These are phyloP conservation scores for Amniataba percoides DNA, from an alignment of 2,797 vertebrate genomes.

Conservation along the genomic window DNA sequence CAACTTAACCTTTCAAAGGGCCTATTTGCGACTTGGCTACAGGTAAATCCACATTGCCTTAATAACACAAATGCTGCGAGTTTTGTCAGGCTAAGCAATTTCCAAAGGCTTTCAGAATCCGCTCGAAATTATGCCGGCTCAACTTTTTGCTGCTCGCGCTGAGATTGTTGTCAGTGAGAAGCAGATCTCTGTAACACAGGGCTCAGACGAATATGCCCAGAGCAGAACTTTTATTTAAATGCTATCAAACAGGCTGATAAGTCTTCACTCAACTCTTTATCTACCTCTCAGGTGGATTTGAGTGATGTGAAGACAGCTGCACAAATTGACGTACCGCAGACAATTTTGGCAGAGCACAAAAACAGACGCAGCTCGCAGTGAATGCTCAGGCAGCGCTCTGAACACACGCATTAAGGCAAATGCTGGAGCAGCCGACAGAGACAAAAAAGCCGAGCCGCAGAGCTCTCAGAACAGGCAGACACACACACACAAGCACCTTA, in stretches of 20 bases:
- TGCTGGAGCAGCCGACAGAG: constrained; percentile 6
- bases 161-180: constrained; percentile 63
- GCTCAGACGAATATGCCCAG: constrained; percentile 58
- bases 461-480: neutral
- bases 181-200: constrained; percentile 51
- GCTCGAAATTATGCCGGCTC: constrained; percentile 53
- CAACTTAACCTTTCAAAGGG: constrained; percentile 61
- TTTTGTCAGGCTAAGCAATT: constrained; percentile 67
- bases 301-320: constrained; percentile 50
- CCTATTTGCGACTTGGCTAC: constrained; percentile 47
- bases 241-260: constrained; percentile 69
- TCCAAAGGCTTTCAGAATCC: constrained; percentile 56
- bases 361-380: constrained; percentile 38
- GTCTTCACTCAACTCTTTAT: constrained; percentile 68
- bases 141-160: constrained; percentile 51
- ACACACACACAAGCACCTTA: neutral
- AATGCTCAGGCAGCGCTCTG: constrained; percentile 20
- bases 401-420: constrained; percentile 15
- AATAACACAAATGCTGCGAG: constrained; percentile 61
- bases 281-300: constrained; percentile 70
- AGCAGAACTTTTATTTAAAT: constrained; percentile 71
- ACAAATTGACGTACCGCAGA: constrained; percentile 59
- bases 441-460: constrained; percentile 8
- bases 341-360: constrained; percentile 48
- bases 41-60: constrained; percentile 66